Evolutionary conservation across 2,888 invertebrate genomes (phyloP), one percentile per base, ranked within the genome.

Genomic region (Nemapogon koenigi): DNA sequence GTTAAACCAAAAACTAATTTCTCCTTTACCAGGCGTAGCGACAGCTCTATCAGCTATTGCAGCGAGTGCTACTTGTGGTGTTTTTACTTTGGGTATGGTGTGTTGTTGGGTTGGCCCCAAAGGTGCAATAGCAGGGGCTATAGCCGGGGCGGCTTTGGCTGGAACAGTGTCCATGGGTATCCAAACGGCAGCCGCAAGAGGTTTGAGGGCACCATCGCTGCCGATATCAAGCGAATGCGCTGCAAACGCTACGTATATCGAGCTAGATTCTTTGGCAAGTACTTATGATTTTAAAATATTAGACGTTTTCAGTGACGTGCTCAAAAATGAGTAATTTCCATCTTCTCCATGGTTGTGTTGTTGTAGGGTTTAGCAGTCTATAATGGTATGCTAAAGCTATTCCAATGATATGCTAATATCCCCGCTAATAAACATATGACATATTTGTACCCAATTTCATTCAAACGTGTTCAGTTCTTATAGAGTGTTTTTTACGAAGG

Each of bases 11-110:
- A 27, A 4, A 27, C n/a, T 27, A n/a, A 4, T 8, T 7, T 22
- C 10, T 15, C n/a, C 16, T 39, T 18, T 19, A 16, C 13, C 43
- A 76, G 76, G 76, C 71, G 83, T 87, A 43, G 86, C 88, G 0
- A 86, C 88, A 27, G 88, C 90, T 11, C 65, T 91, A 35, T 88
- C 91, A n/a, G 90, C 91, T 0, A 90, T 93, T 45, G 89, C 91
- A 2, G 88, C 91, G 1, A 90, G 91, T 27, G 88, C 91, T 4
- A 88, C 91, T 0, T 89, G 91, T 50, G 93, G 92, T 0, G 82
- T 92, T 7, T 93, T 93, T 56, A 87, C 90, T 0, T 68, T 93
- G 15, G 93, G 93, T 42, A 90, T 93, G 86, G 73, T 87, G 45
- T 82, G 90, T 53, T 91, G 92, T 29, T 92, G 89, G 88, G 84